These are phyloP conservation scores for Thinocorus orbignyianus DNA, from an alignment of 2,113 vertebrate genomes.

Conservation along the genomic window DNA sequence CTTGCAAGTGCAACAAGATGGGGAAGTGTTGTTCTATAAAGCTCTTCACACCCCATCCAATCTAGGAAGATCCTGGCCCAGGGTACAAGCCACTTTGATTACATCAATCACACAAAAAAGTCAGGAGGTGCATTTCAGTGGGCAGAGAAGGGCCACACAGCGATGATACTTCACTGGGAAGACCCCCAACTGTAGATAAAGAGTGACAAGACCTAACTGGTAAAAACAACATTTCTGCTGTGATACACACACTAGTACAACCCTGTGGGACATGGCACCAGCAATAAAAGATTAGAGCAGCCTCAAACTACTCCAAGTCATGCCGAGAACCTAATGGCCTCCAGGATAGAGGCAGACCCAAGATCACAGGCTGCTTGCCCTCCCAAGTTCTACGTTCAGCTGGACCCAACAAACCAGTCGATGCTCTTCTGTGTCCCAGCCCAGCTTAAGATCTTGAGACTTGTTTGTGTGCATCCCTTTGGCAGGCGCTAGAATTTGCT, in stretches of 20 bases:
- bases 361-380: not conserved
- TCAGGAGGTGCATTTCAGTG: accelerated
- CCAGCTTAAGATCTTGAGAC: not conserved
- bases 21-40: not conserved
- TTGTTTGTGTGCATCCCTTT: not conserved
- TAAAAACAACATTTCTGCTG: not conserved
- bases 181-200: not conserved
- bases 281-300: not conserved
- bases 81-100: not conserved
- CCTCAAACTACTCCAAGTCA: not conserved
- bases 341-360: not conserved
- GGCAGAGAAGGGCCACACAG: not conserved
- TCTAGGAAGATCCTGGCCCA: not conserved
- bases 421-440: not conserved
- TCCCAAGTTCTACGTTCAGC: accelerated
- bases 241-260: not conserved
- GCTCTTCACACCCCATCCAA: not conserved
- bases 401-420: not conserved
- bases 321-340: not conserved
- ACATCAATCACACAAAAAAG: not conserved
- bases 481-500: not conserved
- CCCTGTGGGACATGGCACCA: not conserved
- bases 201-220: not conserved
- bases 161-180: not conserved
- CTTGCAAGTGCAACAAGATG: not conserved